Base-by-base conservation (phyloP, 2,888 invertebrate genomes). In the Antheraea yamamai region DNA sequence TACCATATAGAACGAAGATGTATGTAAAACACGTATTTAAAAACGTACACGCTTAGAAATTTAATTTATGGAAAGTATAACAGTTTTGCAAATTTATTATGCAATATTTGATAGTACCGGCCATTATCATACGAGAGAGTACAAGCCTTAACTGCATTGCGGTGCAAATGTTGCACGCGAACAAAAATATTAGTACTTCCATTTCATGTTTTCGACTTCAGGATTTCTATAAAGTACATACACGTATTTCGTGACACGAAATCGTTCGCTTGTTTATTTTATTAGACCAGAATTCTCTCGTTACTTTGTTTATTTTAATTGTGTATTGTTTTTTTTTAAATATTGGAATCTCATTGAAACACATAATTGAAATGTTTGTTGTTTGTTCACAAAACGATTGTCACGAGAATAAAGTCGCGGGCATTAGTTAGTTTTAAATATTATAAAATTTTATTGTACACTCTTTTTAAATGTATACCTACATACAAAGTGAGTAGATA, bases 161-260 rank as follows among this genome's bases (percentile, higher is more conserved):
- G 76, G 74, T 74, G 47, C 64, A 64, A 75, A 66, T 72, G 70
- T 73, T 72, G 72, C 76, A 76, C 76, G 76, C 74, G 66, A 76
- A 72, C 71, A 74, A 61, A 76, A 26, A 66, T 66, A 66, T 66
- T 75, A 72, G 73, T 55, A 20, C 20, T 39, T 55, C 30, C 73
- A 20, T 66, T 75, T 75, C 73, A 73, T 68, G 75, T 35, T 30
- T 52, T 68, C 52, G 61, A 66, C 75, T 73, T 68, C 68, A 72
- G 58, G 72, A 66, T 64, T 70, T 66, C 35, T 23, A 72, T 30
- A 73, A 74, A 47, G 66, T 76, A 74, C 16, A 66, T 14, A 66
- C 47, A 30, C 26, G 64, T 66, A 30, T 14, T 66, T 30, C 26
- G 23, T 64, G 30, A 30, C 64, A 66, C 30, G 64, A 66, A 66